Evolutionary conservation across 2,113 vertebrate genomes (phyloP).

Genomic region (Vimba vimba): DNA sequence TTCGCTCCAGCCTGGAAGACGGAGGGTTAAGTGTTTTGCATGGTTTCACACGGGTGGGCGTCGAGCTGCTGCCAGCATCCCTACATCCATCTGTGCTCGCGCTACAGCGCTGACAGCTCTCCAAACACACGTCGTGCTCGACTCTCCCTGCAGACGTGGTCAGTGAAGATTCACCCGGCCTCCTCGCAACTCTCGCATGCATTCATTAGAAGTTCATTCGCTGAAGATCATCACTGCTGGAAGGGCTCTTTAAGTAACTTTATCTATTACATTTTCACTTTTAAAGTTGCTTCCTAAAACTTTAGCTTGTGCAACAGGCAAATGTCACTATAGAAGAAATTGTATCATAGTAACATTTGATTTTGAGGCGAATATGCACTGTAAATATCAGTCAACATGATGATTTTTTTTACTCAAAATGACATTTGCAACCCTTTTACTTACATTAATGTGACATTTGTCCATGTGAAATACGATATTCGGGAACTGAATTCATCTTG

Average conservation of each 20-base stretch:
- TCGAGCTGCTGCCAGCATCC: constrained; percentile 57
- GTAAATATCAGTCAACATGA: no score
- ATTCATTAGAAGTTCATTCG: background rate
- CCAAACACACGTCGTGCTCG: constrained; percentile 29
- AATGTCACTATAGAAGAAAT: background rate
- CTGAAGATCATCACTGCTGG: background rate
- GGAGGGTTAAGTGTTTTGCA: constrained; percentile 57
- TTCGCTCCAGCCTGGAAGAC: constrained; percentile 10
- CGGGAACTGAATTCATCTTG: no score
- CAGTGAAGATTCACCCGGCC: constrained; percentile 1
- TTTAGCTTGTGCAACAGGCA: background rate
- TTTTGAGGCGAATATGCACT: no score
- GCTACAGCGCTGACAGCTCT: constrained; percentile 41
- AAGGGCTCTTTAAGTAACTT: background rate
- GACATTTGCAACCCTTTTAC: no score
- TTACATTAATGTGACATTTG: no score
- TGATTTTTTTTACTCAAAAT: no score
- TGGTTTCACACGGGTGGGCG: constrained; percentile 59
- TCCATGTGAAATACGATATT: no score
- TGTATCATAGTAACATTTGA: no score
- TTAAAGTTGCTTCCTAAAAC: background rate
- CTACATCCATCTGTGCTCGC: constrained; percentile 57
- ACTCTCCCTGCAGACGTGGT: constrained; percentile 49
- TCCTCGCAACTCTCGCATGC: background rate
- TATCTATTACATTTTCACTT: background rate